These are phyloP conservation scores for Fulmarus glacialis DNA, from an alignment of 2,113 vertebrate genomes.

Conservation along the genomic window DNA sequence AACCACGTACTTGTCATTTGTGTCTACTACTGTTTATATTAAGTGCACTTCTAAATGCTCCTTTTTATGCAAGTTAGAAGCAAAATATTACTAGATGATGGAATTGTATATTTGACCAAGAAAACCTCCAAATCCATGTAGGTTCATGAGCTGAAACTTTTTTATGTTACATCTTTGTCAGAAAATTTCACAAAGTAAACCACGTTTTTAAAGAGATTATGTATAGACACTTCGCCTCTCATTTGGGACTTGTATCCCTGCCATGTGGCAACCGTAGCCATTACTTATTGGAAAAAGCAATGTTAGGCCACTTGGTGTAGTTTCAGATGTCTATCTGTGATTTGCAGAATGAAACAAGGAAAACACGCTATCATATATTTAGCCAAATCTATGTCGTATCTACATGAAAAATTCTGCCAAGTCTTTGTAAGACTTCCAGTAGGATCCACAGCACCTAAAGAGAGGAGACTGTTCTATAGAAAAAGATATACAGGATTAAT, in stretches of 20 bases:
- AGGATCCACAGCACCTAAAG: not conserved
- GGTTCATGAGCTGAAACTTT: not conserved
- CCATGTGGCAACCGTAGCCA: not conserved
- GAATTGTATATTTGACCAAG: not conserved
- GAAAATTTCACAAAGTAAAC: not conserved
- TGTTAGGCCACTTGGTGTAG: not conserved
- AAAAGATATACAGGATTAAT: not conserved
- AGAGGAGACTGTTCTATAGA: not conserved
- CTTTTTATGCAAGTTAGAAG: not conserved
- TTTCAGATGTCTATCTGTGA: not conserved
- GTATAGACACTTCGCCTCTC: not conserved
- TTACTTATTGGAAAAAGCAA: not conserved
- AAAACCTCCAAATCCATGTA: not conserved
- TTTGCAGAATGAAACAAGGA: not conserved
- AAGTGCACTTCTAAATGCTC: not conserved
- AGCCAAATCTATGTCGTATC: not conserved
- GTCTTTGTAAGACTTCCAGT: not conserved
- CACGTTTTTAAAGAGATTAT: not conserved
- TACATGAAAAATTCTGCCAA: not conserved
- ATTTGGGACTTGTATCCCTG: not conserved
- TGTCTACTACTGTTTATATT: not conserved
- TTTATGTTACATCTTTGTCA: not conserved
- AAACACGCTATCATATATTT: not conserved
- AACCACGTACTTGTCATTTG: not conserved
- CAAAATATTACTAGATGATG: not conserved